These are phyloP conservation scores for Lucilia cuprina DNA, from an alignment of 1,140 invertebrate genomes.

Conservation along the genomic window DNA sequence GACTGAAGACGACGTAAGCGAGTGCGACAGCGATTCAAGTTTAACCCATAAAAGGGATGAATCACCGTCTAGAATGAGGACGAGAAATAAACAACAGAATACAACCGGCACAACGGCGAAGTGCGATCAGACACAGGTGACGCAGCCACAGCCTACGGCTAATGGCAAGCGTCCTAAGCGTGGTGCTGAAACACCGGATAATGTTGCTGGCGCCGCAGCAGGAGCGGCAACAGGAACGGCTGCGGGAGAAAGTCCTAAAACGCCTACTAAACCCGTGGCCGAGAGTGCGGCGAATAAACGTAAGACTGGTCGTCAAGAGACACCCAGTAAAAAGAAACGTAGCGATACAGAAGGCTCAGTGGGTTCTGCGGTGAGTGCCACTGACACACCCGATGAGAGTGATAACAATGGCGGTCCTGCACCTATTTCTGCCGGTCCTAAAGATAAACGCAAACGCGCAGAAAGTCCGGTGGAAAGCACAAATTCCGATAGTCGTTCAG, in stretches of 20 bases:
- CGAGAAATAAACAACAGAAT: slow-evolving; percentile 75
- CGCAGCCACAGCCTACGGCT: slow-evolving; percentile 73
- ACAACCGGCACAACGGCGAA: slow-evolving; percentile 40
- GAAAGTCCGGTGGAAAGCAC: slow-evolving; percentile 81
- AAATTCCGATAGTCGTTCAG: slow-evolving; percentile 75
- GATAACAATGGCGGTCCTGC: slow-evolving; percentile 38
- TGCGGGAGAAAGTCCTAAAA: slow-evolving; percentile 65
- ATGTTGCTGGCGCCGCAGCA: slow-evolving; percentile 53
- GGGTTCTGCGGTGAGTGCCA: slow-evolving; percentile 46
- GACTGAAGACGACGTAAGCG: slow-evolving; percentile 90
- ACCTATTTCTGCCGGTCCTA: slow-evolving; percentile 48
- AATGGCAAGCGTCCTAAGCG: slow-evolving; percentile 71
- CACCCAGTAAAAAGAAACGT: slow-evolving; percentile 77
- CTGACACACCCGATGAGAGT: slow-evolving; percentile 64
- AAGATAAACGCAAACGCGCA: slow-evolving; percentile 75
- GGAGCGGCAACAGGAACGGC: slow-evolving; percentile 63
- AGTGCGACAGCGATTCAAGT: slow-evolving; percentile 91
- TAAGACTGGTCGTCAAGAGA: slow-evolving; percentile 70
- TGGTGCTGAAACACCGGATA: slow-evolving; percentile 76
- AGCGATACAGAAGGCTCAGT: slow-evolving; percentile 59
- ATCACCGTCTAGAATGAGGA: slow-evolving; percentile 86
- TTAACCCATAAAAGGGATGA: slow-evolving; percentile 74
- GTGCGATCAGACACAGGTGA: slow-evolving; percentile 39
- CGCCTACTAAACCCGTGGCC: slow-evolving; percentile 63
- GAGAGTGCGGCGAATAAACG: slow-evolving; percentile 67